Base-by-base conservation (phyloP, 1,140 invertebrate species). In the Ostrea denselamellosa region DNA sequence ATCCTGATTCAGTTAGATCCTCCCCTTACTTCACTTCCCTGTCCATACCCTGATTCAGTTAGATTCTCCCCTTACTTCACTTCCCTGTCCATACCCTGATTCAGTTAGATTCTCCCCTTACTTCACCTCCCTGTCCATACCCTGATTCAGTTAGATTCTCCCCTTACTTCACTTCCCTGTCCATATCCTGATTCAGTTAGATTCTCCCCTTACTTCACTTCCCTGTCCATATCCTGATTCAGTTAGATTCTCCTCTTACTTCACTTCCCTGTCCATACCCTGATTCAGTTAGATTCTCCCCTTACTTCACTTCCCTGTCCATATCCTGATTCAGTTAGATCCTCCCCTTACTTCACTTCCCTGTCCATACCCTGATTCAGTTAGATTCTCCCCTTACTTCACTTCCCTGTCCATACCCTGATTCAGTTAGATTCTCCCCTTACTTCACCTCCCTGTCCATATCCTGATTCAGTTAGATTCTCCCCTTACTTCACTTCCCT, bases 101-200 rank as follows among this genome's bases (percentile, higher is more conserved):
- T n/a, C 10, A 8, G 10, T 53, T 53, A 53, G 53, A 53, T 53
- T 10, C 53, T 12, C 51, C 34, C 51, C 91, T 22, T 90, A 95
- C 94, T 91, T 95, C 94, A 90, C 99, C 96, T n/a, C 95, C 99
- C 99, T 94, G 99, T 97, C 95, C 98, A 97, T 44, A 98, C 98
- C 87, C 98, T n/a, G n/a, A n/a, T n/a, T 96, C 94, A 97, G 96
- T 88, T 97, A 96, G 95, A 99, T 99, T 34, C 97, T 97, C 95
- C 99, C 98, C 95, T 99, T 98, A 89, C n/a, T n/a, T n/a, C n/a
- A n/a, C n/a, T 94, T 99, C 97, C 95, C 98, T 97, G 51, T 62
- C 14, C n/a, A n/a, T n/a, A n/a, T n/a, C n/a, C n/a, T n/a, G n/a
- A n/a, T n/a, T n/a, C n/a, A n/a, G n/a, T n/a, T n/a, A n/a, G 58